phyloP scores from a whole-genome alignment of 2,113 vertebrate species.

The Orycteropus afer region DNA sequence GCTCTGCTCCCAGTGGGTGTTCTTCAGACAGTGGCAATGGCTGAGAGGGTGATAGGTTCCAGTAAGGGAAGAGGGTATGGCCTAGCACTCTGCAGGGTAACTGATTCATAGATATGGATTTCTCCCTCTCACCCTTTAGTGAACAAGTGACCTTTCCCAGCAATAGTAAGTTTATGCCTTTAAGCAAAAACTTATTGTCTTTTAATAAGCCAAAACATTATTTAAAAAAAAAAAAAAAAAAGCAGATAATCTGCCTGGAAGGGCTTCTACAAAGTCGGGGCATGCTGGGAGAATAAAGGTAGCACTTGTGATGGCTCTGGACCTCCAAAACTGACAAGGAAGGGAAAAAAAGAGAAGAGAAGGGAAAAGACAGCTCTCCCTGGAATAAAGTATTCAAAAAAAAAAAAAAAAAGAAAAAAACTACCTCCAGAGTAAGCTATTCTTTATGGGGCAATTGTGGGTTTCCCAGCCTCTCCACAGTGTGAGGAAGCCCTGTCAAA shows the following conservation, averaged over 20 bases:
- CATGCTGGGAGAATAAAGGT: not conserved
- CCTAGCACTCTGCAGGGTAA: not conserved
- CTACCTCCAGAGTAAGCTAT: not conserved
- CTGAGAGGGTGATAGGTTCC: not conserved
- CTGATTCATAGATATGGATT: not conserved
- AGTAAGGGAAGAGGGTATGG: not conserved
- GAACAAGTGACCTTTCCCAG: not conserved
- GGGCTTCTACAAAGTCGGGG: not conserved
- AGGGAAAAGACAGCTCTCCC: not conserved
- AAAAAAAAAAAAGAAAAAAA: too few species aligned
- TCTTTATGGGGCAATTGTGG: not conserved
- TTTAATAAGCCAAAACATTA: not conserved
- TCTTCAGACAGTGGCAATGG: not conserved
- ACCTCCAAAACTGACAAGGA: not conserved
- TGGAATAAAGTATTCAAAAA: not conserved
- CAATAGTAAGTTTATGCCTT: not conserved
- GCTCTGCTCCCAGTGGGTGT: not conserved
- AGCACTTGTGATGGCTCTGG: not conserved
- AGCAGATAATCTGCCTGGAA: not conserved
- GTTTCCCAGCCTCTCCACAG: not conserved
- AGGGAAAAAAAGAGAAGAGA: not conserved
- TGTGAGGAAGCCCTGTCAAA: not conserved
- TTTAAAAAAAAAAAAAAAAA: too few species aligned
- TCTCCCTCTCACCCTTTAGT: not conserved
- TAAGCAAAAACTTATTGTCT: not conserved